Percentiles rank a stretch among this genome's conserved stretches.
phyloP scores from a whole-genome alignment of 2,797 vertebrate genomes.

The Premnoplex brunnescens region DNA sequence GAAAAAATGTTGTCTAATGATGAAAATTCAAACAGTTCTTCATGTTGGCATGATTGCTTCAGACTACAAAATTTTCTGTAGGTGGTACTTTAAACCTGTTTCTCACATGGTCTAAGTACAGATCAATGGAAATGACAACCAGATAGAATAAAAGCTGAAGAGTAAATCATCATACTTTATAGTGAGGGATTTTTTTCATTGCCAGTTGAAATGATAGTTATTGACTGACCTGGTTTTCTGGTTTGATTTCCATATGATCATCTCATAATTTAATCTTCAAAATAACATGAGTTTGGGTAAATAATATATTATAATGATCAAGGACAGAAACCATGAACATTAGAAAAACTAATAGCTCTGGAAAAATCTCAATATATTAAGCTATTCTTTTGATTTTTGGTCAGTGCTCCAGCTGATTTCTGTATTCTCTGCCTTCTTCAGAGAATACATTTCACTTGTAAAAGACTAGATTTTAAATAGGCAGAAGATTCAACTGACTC shows the following conservation, averaged over 20 bases:
- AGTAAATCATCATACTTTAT: neutral
- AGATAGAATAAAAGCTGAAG: neutral
- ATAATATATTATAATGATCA: slow-evolving; percentile 6
- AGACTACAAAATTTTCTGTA: neutral
- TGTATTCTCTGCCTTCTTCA: neutral
- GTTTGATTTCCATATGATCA: neutral
- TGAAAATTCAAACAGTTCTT: neutral
- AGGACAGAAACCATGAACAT: neutral
- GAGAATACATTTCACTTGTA: neutral
- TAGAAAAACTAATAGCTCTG: neutral
- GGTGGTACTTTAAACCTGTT: neutral
- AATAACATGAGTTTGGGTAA: neutral
- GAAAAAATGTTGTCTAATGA: neutral
- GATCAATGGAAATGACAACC: neutral
- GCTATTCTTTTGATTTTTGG: neutral
- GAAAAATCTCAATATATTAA: slow-evolving; percentile 1
- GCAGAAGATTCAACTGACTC: neutral
- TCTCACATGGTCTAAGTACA: neutral
- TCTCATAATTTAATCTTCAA: neutral
- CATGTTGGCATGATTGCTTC: neutral
- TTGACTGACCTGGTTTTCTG: neutral
- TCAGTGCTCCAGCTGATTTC: slow-evolving; percentile 1
- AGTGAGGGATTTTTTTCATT: neutral
- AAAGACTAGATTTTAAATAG: neutral
- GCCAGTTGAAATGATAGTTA: neutral